These are phyloP conservation scores for Drosophila hamatofila DNA, from an alignment of 2,888 invertebrate genomes.

Conservation along the genomic window DNA sequence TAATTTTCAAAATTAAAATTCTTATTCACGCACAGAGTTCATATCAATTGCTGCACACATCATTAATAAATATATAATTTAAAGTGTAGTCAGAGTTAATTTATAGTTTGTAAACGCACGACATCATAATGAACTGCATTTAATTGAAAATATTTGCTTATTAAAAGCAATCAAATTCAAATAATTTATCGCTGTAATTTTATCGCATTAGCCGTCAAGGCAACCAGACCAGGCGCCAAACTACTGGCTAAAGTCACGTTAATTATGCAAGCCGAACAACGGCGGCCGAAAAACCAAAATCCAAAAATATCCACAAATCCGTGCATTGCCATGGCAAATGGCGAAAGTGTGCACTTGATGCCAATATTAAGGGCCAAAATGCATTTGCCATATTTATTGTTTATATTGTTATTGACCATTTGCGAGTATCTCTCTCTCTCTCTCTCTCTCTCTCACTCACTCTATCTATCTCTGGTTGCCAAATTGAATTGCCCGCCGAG, in stretches of 20 bases:
- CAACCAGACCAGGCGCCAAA: conserved; percentile 15
- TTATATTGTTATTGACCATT: conserved; percentile 62
- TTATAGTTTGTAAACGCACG: conserved; percentile 5
- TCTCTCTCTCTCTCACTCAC: conserved; percentile 3
- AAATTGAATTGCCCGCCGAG: conserved; percentile 64
- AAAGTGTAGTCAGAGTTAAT: conserved; percentile 3
- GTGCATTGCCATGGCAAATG: conserved; percentile 24
- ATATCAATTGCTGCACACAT: neutral
- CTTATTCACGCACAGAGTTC: neutral
- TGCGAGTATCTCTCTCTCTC: conserved; percentile 27
- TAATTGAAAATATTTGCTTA: conserved; percentile 52
- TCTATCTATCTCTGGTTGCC: conserved; percentile 5
- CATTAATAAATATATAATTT: neutral
- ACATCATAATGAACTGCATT: conserved; percentile 50
- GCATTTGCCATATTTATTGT: conserved; percentile 35
- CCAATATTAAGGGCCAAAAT: conserved; percentile 20
- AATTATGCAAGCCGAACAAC: conserved; percentile 59
- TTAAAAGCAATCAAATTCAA: conserved; percentile 61
- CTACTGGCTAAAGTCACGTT: conserved; percentile 64
- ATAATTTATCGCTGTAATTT: conserved; percentile 50
- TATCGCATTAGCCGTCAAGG: conserved; percentile 21
- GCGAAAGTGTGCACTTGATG: conserved; percentile 5
- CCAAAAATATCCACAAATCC: conserved; percentile 10
- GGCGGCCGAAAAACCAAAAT: conserved; percentile 27
- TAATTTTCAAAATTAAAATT: neutral